These are phyloP conservation scores for Drosophila parthenogenetica DNA, from an alignment of 2,888 invertebrate genomes.

Conservation along the genomic window DNA sequence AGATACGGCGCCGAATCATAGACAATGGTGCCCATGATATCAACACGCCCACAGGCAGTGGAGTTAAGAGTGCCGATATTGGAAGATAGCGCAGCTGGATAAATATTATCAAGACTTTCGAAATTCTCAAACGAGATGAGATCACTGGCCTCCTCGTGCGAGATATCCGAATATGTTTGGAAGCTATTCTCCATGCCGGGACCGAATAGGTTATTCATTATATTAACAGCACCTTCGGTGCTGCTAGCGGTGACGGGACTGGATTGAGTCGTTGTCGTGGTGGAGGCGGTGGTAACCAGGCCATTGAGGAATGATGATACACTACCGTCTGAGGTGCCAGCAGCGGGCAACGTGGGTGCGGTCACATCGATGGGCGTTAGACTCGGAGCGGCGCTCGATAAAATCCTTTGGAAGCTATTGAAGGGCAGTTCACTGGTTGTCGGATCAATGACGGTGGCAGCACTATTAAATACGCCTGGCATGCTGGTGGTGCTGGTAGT, in stretches of 20 bases:
- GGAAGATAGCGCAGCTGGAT: constrained; percentile 87
- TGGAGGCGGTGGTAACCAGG: constrained; percentile 45
- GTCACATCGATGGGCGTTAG: constrained; percentile 57
- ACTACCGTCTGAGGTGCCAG: constrained; percentile 35
- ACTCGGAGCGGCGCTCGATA: constrained; percentile 74
- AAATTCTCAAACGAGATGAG: constrained; percentile 83
- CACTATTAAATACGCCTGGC: constrained; percentile 37
- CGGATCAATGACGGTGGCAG: constrained; percentile 37
- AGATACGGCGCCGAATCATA: constrained; percentile 97
- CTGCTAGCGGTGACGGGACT: constrained; percentile 58
- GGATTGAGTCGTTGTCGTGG: constrained; percentile 29
- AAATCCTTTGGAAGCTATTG: constrained; percentile 72
- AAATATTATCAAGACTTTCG: constrained; percentile 87
- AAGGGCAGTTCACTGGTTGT: constrained; percentile 78
- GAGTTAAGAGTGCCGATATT: constrained; percentile 86
- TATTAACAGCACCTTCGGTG: constrained; percentile 80
- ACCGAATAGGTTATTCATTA: constrained; percentile 84
- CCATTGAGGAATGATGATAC: constrained; percentile 78
- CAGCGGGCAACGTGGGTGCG: constrained; percentile 59
- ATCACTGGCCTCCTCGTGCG: constrained; percentile 82
- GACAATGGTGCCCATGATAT: constrained; percentile 97
- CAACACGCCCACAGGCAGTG: constrained; percentile 91
- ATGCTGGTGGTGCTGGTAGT: constrained; percentile 44
- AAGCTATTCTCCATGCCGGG: constrained; percentile 84
- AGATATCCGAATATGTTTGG: constrained; percentile 83